Conservation (phyloP, 30 jellyfish, hydroid and myxozoan genomes). For the Hydractinia symbiolongicarpus region DNA sequence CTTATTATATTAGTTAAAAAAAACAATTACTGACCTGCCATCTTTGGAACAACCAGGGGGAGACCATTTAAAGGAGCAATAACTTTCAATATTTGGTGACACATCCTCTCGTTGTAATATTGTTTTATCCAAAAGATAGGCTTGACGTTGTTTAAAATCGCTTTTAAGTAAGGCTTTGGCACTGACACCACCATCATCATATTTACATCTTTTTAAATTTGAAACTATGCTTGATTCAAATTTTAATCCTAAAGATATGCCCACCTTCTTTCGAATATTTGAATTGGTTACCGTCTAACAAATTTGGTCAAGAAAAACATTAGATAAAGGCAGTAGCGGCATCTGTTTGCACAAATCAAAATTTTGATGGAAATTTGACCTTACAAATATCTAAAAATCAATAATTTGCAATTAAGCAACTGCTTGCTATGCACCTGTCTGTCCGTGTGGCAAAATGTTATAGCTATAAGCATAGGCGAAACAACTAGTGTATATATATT, state of each 20-base stretch:
- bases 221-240: slow-evolving; percentile 28
- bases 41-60: slow-evolving; percentile 27
- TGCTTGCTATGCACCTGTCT: no score
- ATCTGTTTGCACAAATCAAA: no score
- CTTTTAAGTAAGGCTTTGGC: not conserved
- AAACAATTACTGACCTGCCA: slow-evolving; percentile 21
- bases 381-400: no score
- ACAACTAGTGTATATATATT: no score
- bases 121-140: slow-evolving; percentile 20
- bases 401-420: no score
- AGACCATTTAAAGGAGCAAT: slow-evolving; percentile 25
- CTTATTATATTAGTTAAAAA: not conserved
- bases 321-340: not conserved
- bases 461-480: no score
- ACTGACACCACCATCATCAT: not conserved
- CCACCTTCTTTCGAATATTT: slow-evolving; percentile 27
- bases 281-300: not conserved
- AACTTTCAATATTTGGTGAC: slow-evolving; percentile 6
- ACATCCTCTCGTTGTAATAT: slow-evolving; percentile 12
- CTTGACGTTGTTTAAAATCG: slow-evolving; percentile 20
- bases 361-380: no score
- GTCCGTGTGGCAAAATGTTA: no score
- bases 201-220: not conserved
- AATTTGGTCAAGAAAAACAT: not conserved
- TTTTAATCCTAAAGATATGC: slow-evolving; percentile 14